Conservation (phyloP, 1,140 invertebrate genomes). For the Panagrolaimus sp. region DNA sequence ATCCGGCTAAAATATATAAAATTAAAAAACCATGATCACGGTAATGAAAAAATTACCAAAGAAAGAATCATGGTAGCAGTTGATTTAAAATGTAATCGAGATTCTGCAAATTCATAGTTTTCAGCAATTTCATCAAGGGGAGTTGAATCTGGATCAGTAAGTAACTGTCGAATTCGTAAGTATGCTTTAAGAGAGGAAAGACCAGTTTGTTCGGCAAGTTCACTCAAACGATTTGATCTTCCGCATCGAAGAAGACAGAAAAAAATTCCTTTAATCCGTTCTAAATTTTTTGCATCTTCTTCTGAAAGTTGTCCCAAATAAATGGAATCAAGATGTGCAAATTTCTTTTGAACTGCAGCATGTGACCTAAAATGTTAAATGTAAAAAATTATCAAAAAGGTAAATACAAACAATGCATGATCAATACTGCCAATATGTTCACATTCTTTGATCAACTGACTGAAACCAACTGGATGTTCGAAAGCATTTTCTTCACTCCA, state of each 20-base stretch:
- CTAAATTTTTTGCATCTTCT: slow-evolving; percentile 19
- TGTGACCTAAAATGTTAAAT: slow-evolving; percentile 19
- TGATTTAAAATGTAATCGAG: slow-evolving; percentile 30
- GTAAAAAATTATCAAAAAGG: slow-evolving; percentile 27
- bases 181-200: slow-evolving; percentile 22
- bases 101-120: slow-evolving; percentile 28
- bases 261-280: slow-evolving; percentile 22
- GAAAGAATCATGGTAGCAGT: slow-evolving; percentile 26
- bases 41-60: background rate
- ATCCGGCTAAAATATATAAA: slow-evolving; percentile 4
- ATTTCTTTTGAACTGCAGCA: slow-evolving; percentile 12
- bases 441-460: slow-evolving; percentile 17
- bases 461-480: slow-evolving; percentile 22
- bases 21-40: too few relatives aligned
- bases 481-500: slow-evolving; percentile 35
- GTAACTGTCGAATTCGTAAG: slow-evolving; percentile 31
- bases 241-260: slow-evolving; percentile 31
- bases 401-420: slow-evolving; percentile 16
- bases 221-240: slow-evolving; percentile 26
- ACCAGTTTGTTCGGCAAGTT: slow-evolving; percentile 25
- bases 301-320: slow-evolving; percentile 9
- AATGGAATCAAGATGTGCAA: slow-evolving; percentile 4
- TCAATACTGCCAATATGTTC: slow-evolving; percentile 14
- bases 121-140: slow-evolving; percentile 26
- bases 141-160: slow-evolving; percentile 28